A percentile compares a stretch with the other conserved stretches of the same genome.
These are phyloP conservation scores for Scaptomyza montana DNA, from an alignment of 1,140 invertebrate species.

Conservation along the genomic window DNA sequence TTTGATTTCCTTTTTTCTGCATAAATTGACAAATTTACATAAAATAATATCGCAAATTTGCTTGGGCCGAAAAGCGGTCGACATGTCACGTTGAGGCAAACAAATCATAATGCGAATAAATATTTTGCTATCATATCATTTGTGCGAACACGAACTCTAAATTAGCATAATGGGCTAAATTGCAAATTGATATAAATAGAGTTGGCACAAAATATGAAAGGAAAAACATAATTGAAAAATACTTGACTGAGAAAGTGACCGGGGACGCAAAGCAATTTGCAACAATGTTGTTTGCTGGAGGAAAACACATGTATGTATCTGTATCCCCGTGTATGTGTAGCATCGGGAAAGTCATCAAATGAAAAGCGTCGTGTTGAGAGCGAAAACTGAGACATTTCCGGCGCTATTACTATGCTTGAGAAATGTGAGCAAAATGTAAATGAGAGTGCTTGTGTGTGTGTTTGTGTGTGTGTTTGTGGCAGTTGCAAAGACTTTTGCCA, in stretches of 20 bases:
- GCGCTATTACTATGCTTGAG: slow-evolving; percentile 20
- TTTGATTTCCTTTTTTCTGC: slow-evolving; percentile 17
- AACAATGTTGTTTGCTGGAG: slow-evolving; percentile 12
- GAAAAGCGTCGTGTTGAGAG: slow-evolving; percentile 20
- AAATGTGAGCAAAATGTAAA: slow-evolving; percentile 30
- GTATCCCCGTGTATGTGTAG: no score
- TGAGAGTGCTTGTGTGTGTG: slow-evolving; percentile 1
- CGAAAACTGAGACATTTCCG: slow-evolving; percentile 30
- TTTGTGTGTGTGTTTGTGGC: no score
- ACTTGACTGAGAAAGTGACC: slow-evolving; percentile 15
- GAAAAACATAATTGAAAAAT: slow-evolving; percentile 28
- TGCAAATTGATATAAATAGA: slow-evolving; percentile 21
- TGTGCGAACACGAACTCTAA: slow-evolving; percentile 37
- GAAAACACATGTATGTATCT: no score
- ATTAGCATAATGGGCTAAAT: slow-evolving; percentile 38
- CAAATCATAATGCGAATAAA: slow-evolving; percentile 50
- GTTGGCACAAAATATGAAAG: neutral
- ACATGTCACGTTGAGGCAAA: slow-evolving; percentile 21
- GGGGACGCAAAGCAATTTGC: neutral
- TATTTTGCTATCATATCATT: slow-evolving; percentile 54
- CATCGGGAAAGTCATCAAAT: slow-evolving; percentile 27
- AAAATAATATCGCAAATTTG: slow-evolving; percentile 38
- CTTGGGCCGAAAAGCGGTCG: neutral
- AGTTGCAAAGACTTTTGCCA: slow-evolving; percentile 1
- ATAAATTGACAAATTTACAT: slow-evolving; percentile 52